These are phyloP conservation scores for Apoda limacodes DNA, from an alignment of 2,888 invertebrate species.

Conservation along the genomic window DNA sequence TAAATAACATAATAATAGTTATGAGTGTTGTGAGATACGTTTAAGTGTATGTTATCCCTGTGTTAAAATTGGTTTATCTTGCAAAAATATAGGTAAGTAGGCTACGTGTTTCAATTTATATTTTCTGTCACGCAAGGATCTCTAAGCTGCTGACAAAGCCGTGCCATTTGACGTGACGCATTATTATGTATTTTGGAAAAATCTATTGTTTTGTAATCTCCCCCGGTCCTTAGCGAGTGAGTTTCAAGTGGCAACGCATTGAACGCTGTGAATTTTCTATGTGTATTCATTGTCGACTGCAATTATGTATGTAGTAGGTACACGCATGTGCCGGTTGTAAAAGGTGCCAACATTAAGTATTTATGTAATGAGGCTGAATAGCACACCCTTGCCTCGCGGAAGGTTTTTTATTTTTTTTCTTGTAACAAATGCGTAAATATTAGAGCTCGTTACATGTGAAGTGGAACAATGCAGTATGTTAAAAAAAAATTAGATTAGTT, in stretches of 20 bases:
- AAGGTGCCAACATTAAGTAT: constrained; percentile 45
- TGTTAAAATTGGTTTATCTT: too few species aligned
- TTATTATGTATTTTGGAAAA: constrained; percentile 69
- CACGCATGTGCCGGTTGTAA: constrained; percentile 29
- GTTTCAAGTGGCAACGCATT: constrained; percentile 40
- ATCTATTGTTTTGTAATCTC: constrained; percentile 66
- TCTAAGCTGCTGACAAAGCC: constrained; percentile 42
- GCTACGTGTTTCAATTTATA: too few species aligned
- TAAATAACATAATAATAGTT: too few species aligned
- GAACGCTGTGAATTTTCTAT: constrained; percentile 40
- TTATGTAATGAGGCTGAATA: constrained; percentile 42
- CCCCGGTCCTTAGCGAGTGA: constrained; percentile 36
- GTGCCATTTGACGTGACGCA: constrained; percentile 60
- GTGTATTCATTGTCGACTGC: constrained; percentile 32
- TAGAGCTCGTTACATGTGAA: too few species aligned
- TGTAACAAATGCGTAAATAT: too few species aligned
- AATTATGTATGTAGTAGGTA: constrained; percentile 29
- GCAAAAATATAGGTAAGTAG: too few species aligned
- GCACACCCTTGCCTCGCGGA: constrained; percentile 21
- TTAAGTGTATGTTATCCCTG: too few species aligned
- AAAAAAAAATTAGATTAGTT: too few species aligned
- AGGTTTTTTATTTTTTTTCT: constrained; percentile 17
- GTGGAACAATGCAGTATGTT: too few species aligned
- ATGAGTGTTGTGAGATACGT: too few species aligned
- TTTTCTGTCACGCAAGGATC: constrained; percentile 30